Base-by-base conservation (phyloP, 2,113 vertebrate species). In the Abramis brama region DNA sequence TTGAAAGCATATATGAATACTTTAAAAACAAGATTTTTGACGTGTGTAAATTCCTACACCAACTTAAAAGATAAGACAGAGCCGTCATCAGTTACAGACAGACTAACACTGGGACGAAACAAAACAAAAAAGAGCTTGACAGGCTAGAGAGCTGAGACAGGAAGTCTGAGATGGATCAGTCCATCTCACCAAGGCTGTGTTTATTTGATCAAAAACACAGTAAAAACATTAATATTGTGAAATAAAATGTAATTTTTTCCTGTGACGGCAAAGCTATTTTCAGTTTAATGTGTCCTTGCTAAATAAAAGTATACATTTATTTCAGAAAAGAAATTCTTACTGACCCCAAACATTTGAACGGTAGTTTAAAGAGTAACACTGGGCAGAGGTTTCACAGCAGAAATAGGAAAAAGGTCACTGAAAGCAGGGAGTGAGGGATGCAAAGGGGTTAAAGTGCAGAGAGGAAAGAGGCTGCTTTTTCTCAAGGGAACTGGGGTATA, bases 381-480 rank as follows among this genome's bases (percentile, higher is more conserved):
- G 79, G 52, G 43, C 15, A 47, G 21, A 81, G 77, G 33, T 80
- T 50, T 83, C 50, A 87, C 45, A 17, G 70, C 25, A 59, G 15
- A 74, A 21, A 64, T 11, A 62, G 21, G 81, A 36, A 79, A 68
- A 76, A 59, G 70, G 73, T 84, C 57, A 89, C 15, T 57, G 70
- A 64, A 74, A n/a, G 64, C 21, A 25, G 21, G 36, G 45, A 71
- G 25, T 71, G 33, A 84, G 33, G 50, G 23, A 60, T 57, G n/a
- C 13, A 19, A 36, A 68, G 57, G 27, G 75, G 76, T 88, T 75
- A 86, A 66, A 87, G 86, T 33, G 33, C 84, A 77, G 23, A 60
- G 68, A 81, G 86, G 73, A 85, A 80, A 68, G 55, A 62, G 84
- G 45, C 68, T 71, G 81, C 4, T 77, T 81, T 84, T 84, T 52